phyloP scores from a whole-genome alignment of 2,113 vertebrate species.

The Ciconia maguari region DNA sequence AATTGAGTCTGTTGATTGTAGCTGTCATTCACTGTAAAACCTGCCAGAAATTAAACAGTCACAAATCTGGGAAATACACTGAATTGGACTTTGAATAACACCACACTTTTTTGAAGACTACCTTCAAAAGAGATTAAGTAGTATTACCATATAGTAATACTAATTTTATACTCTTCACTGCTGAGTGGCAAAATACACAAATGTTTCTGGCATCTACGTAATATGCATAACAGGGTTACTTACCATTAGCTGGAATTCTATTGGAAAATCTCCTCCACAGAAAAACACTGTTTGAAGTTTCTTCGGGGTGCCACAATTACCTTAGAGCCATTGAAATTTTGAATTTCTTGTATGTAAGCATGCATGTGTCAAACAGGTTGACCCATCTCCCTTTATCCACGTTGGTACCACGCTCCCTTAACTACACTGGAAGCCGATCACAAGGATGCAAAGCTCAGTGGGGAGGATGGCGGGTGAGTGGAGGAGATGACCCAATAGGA shows the following conservation, averaged over 20 bases:
- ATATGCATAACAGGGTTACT: slow-evolving; percentile 45
- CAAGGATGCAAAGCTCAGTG: slow-evolving; percentile 66
- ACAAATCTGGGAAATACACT: neutral
- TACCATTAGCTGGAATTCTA: slow-evolving; percentile 66
- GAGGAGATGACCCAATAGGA: slow-evolving; percentile 66
- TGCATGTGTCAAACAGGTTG: slow-evolving; percentile 74
- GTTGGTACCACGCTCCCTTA: slow-evolving; percentile 63
- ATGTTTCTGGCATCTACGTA: neutral
- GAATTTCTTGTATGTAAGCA: slow-evolving; percentile 71
- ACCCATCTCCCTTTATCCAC: slow-evolving; percentile 70
- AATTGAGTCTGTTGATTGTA: slow-evolving; percentile 86
- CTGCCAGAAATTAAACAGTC: slow-evolving; percentile 70
- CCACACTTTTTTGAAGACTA: neutral
- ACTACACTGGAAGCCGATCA: slow-evolving; percentile 68
- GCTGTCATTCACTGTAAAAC: slow-evolving; percentile 88
- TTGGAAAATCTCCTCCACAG: slow-evolving; percentile 69
- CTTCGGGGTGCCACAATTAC: slow-evolving; percentile 54
- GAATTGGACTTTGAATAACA: neutral
- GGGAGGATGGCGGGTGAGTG: slow-evolving; percentile 64
- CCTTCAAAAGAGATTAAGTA: neutral
- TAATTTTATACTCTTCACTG: neutral
- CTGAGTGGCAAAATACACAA: neutral
- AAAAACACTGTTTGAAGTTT: slow-evolving; percentile 72
- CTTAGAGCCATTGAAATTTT: slow-evolving; percentile 73
- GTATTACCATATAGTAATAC: neutral